Percentiles rank a stretch among this genome's conserved stretches.
phyloP scores from a whole-genome alignment of 2,888 invertebrate genomes.

The Agrochola circellaris region DNA sequence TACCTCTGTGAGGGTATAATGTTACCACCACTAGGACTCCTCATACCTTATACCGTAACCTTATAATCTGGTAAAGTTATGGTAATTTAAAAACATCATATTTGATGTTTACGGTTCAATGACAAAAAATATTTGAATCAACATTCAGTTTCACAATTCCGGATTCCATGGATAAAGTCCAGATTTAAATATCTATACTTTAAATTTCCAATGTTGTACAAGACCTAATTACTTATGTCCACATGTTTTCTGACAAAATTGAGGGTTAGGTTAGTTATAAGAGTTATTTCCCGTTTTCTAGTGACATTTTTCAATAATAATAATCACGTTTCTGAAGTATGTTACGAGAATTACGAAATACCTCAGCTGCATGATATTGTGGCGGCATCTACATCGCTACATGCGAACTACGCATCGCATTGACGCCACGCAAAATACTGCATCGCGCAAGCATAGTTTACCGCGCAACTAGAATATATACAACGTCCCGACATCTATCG shows the following conservation, averaged over 20 bases:
- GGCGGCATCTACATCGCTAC: too few species aligned
- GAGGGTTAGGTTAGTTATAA: constrained; percentile 7
- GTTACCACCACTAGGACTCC: too few species aligned
- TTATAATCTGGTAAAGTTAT: not conserved
- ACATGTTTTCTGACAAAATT: not conserved
- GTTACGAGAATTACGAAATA: not conserved
- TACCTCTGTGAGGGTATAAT: too few species aligned
- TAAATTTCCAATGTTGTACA: constrained; percentile 8
- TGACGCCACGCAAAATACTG: too few species aligned
- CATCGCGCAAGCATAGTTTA: too few species aligned
- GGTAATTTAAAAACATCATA: constrained; percentile 4
- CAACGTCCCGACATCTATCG: too few species aligned
- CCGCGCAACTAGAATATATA: too few species aligned
- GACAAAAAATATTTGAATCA: constrained; percentile 1
- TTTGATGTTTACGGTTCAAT: not conserved
- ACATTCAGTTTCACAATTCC: constrained; percentile 1
- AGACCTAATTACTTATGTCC: not conserved
- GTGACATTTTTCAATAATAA: not conserved
- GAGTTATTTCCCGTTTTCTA: not conserved
- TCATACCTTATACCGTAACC: too few species aligned
- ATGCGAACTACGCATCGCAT: too few species aligned
- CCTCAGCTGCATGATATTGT: not conserved
- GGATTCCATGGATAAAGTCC: not conserved
- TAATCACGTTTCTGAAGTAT: not conserved
- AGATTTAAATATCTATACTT: not conserved